phyloP scores from a whole-genome alignment of 2,113 vertebrate genomes.

The Chloropsis cyanopogon region DNA sequence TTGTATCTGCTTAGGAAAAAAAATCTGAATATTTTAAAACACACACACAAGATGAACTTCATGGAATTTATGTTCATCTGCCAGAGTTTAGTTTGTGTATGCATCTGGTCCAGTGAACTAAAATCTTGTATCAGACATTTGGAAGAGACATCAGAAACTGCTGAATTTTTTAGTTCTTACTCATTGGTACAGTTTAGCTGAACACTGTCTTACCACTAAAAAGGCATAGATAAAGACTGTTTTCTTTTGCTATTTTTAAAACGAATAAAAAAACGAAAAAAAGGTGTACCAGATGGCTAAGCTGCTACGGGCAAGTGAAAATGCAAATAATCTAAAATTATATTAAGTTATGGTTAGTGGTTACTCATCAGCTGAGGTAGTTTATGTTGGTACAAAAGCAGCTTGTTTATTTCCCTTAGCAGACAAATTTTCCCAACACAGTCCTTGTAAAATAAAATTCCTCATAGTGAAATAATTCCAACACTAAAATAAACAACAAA shows the following conservation, averaged over 20 bases:
- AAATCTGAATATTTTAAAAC: neutral
- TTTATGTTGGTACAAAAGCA: neutral
- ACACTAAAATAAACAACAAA: neutral
- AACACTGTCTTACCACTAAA: neutral
- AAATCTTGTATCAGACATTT: neutral
- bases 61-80: neutral
- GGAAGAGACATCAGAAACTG: neutral
- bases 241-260: neutral
- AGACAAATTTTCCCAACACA: neutral
- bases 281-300: constrained; percentile 5
- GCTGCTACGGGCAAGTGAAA: neutral
- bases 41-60: neutral
- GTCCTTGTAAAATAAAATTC: neutral
- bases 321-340: constrained; percentile 26
- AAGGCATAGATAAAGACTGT: neutral
- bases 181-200: neutral
- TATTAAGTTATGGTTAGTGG: constrained; percentile 11
- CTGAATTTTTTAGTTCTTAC: neutral
- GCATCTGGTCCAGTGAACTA: neutral
- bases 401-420: neutral
- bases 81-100: neutral
- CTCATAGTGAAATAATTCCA: neutral
- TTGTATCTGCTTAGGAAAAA: neutral
- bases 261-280: neutral
- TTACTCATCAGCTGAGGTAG: neutral